Evolutionary conservation across 2,113 vertebrate genomes (phyloP), one percentile per base, ranked within the genome.

Genomic region (Columbina picui): DNA sequence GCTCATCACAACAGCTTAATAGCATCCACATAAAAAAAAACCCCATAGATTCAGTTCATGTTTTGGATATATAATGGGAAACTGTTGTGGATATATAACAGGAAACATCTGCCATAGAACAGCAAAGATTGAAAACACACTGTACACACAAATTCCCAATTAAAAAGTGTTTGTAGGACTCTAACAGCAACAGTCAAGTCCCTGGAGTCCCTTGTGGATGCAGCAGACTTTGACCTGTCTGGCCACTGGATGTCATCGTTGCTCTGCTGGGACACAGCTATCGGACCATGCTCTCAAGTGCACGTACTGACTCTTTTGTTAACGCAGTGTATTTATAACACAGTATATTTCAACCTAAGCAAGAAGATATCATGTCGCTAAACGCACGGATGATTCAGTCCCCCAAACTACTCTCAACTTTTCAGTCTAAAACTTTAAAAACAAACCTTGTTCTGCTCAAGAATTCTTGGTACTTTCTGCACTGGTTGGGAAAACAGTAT

Each of bases 241-340:
- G 84, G 92, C 96, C 96, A 93, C 95, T 95, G 96, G 97, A 96
- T 89, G 94, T 96, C 94, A 84, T 82, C 14, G 2, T 89, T 95
- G 92, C 32, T 87, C 89, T 94, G 78, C 78, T 14, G 65, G 87
- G 92, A 93, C 38, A 60, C 47, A 55, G 34, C 7, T 22, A 39
- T 1, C 39, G 41, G 57, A n/a, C 34, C 19, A 9, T 30, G 56
- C 25, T 77, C 36, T 70, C 67, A 75, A 65, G 59, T 2, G 11
- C 17, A 34, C 2, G 11, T 36, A 84, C 4, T 7, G 47, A 68
- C 25, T 43, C 27, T 61, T 59, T 3, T 49, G 43, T 50, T 55
- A 36, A 75, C 22, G 79, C 49, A 56, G 9, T 39, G 7, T 45
- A 45, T 45, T 45, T 82, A 29, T 26, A 56, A 49, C 9, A 34